Evolutionary conservation across 2,797 vertebrate genomes (phyloP), one percentile per base, ranked within the genome.

Genomic region (Lepus townsendii): DNA sequence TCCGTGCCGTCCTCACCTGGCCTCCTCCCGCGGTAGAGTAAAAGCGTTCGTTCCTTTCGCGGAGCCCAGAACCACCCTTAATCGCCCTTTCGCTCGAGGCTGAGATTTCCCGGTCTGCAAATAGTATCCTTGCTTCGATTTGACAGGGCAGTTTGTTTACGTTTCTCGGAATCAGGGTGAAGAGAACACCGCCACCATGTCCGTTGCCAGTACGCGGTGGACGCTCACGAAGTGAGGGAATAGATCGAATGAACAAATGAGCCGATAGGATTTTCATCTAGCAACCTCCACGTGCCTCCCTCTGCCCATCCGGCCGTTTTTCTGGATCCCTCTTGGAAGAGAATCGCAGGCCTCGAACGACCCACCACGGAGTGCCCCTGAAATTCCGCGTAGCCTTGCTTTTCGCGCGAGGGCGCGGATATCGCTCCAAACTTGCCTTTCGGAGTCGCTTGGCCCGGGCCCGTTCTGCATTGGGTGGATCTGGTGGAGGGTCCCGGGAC

Each of bases 61-160:
- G 0, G 42, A 86, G 32, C 22, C 60, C 30, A 7, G 0, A 5
- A 87, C 65, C 71, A 12, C 47, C 38, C 24, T 35, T 50, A 50
- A 4, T 20, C 13, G 24, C 2, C 12, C 22, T 1, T 38, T 66
- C 9, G 12, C 50, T 20, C 17, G 0, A 0, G 26, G 22, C 0
- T 3, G 30, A 32, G 22, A 84, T 54, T 75, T 65, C 57, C 6
- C 0, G 26, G 54, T 77, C 63, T n/a, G 63, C 52, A 69, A 27
- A 76, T 79, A 62, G 83, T 88, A 84, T 57, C 65, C 50, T 83
- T 9, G 0, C 65, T 85, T 90, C 69, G 71, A 68, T 32, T 94
- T 24, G 93, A 95, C 96, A 77, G 88, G 19, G 24, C 42, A 75
- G 87, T 97, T 97, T 97, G 90, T 95, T 97, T 96, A 95, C 47